Evolutionary conservation across 2,113 vertebrate genomes (phyloP).

Genomic region (Podiceps cristatus): DNA sequence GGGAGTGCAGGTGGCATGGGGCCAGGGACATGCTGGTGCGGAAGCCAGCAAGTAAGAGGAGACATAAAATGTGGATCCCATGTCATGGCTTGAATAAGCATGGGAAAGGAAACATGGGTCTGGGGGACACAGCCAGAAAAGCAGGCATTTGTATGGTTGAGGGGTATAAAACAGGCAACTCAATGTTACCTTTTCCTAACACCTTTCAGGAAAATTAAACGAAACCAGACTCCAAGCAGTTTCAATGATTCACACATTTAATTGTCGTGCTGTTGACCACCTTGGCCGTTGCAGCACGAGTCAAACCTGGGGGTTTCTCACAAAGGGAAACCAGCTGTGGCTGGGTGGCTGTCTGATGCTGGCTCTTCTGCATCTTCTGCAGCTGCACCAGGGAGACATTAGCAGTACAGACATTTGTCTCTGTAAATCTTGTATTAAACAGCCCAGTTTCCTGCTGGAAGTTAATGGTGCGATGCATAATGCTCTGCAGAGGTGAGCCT

Average conservation of each 20-base stretch:
- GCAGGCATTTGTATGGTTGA: background rate
- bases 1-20: background rate
- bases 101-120: background rate
- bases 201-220: background rate
- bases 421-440: background rate
- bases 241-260: accelerated
- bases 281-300: background rate
- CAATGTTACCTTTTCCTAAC: background rate
- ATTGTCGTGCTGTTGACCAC: background rate
- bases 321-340: background rate
- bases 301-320: background rate
- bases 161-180: background rate
- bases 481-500: background rate
- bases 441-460: background rate
- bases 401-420: background rate
- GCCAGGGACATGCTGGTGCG: background rate
- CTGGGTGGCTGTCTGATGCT: background rate
- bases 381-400: accelerated
- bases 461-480: background rate
- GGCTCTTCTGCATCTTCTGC: background rate
- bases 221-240: background rate
- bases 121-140: background rate
- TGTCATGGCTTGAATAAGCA: background rate
- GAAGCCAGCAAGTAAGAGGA: background rate
- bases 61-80: accelerated